Conservation (phyloP, 2,888 invertebrate species). For the Chirona hameri region DNA sequence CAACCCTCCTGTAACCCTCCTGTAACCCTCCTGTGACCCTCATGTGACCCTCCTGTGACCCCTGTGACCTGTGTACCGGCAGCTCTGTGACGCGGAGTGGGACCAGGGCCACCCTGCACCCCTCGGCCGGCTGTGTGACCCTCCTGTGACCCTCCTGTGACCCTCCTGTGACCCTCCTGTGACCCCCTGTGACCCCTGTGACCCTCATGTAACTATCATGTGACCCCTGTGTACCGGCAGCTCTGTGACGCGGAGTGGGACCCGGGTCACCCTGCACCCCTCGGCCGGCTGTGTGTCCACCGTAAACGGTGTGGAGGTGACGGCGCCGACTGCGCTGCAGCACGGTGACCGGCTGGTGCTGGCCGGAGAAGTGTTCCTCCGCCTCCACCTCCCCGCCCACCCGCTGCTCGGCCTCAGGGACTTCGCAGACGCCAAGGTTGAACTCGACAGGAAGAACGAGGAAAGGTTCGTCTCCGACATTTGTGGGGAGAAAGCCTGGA, state of each 20-base stretch:
- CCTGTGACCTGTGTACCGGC: neutral
- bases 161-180: too few relatives aligned
- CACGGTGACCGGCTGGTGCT: conserved; percentile 58
- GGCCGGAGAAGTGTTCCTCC: conserved; percentile 58
- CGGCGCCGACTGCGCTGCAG: conserved; percentile 48
- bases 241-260: neutral
- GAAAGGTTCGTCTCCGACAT: neutral
- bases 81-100: neutral
- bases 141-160: too few relatives aligned
- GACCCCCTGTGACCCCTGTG: too few relatives aligned
- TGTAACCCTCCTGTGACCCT: too few relatives aligned
- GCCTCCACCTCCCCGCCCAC: conserved; percentile 48
- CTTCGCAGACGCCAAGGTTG: neutral
- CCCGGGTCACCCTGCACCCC: neutral
- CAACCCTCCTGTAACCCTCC: too few relatives aligned
- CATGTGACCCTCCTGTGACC: neutral
- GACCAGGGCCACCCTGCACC: neutral
- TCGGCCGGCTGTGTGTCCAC: neutral
- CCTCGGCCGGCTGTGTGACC: neutral
- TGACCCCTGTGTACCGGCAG: neutral
- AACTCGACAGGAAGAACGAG: neutral
- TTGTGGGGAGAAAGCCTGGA: too few relatives aligned
- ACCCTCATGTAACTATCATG: too few relatives aligned
- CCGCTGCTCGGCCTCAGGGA: neutral
- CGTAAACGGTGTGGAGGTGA: neutral